These are phyloP conservation scores for Acronicta psi DNA, from an alignment of 2,888 invertebrate species.

Conservation along the genomic window DNA sequence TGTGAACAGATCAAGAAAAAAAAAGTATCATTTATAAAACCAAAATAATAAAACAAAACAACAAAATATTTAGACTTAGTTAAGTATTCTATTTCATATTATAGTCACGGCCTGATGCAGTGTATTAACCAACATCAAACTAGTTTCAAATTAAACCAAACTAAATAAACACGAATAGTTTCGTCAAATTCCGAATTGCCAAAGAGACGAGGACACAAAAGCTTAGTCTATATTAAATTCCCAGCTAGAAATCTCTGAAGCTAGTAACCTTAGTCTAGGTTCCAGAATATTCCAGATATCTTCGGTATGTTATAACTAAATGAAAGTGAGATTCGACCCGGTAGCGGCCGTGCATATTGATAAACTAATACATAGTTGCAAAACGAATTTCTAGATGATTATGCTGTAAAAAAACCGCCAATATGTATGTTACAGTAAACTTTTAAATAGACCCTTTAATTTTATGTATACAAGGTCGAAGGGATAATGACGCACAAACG, in stretches of 20 bases:
- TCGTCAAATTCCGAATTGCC: slow-evolving; percentile 25
- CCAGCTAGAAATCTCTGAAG: slow-evolving; percentile 26
- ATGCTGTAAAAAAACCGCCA: no score
- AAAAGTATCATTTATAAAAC: no score
- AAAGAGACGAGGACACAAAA: slow-evolving; percentile 20
- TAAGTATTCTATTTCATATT: no score
- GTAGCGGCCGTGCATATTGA: not conserved
- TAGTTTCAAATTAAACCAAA: not conserved
- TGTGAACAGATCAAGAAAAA: no score
- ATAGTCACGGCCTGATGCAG: not conserved
- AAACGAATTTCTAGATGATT: no score
- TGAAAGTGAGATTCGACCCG: not conserved
- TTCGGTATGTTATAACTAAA: slow-evolving; percentile 14
- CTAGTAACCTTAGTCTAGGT: slow-evolving; percentile 25
- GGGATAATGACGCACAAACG: no score
- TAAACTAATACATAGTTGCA: not conserved
- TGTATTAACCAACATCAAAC: not conserved
- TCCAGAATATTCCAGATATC: slow-evolving; percentile 27
- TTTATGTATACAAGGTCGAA: no score
- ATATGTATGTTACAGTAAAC: no score
- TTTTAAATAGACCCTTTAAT: no score
- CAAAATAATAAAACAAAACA: no score
- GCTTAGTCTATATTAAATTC: slow-evolving; percentile 46
- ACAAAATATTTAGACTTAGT: no score
- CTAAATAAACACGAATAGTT: slow-evolving; percentile 1